Evolutionary conservation across 30 jellyfish, hydroid and myxozoan species (phyloP).

Genomic region (Hydractinia echinata): DNA sequence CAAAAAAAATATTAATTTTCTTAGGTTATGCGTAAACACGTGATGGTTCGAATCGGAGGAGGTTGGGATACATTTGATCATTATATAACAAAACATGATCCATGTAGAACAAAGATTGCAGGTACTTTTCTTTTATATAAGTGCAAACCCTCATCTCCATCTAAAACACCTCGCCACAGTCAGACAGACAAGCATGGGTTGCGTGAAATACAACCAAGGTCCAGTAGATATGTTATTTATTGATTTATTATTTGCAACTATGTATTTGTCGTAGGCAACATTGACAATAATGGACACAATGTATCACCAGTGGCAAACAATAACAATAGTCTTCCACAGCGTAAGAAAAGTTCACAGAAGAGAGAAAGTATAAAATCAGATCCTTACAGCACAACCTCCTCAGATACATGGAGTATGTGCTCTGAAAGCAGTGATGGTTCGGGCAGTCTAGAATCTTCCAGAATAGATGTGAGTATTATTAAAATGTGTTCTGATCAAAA

Average conservation of each 20-base stretch:
- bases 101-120: constrained; percentile 48
- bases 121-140: background rate
- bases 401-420: constrained; percentile 46
- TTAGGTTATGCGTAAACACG: constrained; percentile 95
- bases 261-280: background rate
- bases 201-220: too few relatives aligned
- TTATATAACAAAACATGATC: constrained; percentile 77
- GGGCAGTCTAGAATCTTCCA: constrained; percentile 21
- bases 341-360: background rate
- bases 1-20: background rate
- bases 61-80: constrained; percentile 98
- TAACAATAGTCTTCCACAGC: background rate
- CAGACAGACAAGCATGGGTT: too few relatives aligned
- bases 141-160: too few relatives aligned
- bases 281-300: constrained; percentile 3
- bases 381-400: constrained; percentile 15
- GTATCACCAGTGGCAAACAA: background rate
- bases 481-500: too few relatives aligned
- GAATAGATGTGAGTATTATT: background rate
- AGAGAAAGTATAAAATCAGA: background rate
- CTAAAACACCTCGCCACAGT: too few relatives aligned
- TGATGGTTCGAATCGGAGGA: constrained; percentile 98
- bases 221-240: too few relatives aligned
- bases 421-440: constrained; percentile 43
- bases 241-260: too few relatives aligned